Evolutionary conservation across 2,888 invertebrate genomes (phyloP).

Genomic region (Trisateles emortualis): DNA sequence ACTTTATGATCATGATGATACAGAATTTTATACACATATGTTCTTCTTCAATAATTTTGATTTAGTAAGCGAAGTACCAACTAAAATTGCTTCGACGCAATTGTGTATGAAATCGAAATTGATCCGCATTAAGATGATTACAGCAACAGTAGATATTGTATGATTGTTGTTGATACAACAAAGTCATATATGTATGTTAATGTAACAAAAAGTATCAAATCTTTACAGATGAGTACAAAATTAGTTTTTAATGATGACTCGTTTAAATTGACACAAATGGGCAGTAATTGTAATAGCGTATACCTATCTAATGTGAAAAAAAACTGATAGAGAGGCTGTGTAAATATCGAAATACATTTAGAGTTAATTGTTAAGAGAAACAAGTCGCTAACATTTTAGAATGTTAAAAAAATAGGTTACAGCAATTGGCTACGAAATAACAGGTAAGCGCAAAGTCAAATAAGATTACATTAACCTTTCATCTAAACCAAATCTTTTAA

Average conservation of each 20-base stretch:
- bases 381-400: no score
- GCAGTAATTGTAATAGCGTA: neutral
- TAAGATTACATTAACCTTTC: slow-evolving; percentile 38
- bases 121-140: neutral
- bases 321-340: no score
- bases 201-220: slow-evolving; percentile 19
- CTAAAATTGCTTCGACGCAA: neutral
- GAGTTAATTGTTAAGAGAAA: no score
- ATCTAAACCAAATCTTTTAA: slow-evolving; percentile 47
- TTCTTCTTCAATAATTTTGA: neutral
- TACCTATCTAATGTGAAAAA: no score
- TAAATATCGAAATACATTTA: no score
- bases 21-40: neutral
- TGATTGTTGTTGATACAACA: slow-evolving; percentile 12
- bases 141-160: slow-evolving; percentile 4
- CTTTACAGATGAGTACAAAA: slow-evolving; percentile 20
- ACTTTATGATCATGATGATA: neutral
- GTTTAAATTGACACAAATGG: neutral
- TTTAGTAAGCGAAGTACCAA: neutral
- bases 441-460: slow-evolving; percentile 15
- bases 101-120: neutral
- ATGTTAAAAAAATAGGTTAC: no score
- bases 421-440: neutral
- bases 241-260: slow-evolving; percentile 26
- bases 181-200: slow-evolving; percentile 1